These are phyloP conservation scores for Mandrillus leucophaeus DNA, from an alignment of 2,113 vertebrate species.

Conservation along the genomic window DNA sequence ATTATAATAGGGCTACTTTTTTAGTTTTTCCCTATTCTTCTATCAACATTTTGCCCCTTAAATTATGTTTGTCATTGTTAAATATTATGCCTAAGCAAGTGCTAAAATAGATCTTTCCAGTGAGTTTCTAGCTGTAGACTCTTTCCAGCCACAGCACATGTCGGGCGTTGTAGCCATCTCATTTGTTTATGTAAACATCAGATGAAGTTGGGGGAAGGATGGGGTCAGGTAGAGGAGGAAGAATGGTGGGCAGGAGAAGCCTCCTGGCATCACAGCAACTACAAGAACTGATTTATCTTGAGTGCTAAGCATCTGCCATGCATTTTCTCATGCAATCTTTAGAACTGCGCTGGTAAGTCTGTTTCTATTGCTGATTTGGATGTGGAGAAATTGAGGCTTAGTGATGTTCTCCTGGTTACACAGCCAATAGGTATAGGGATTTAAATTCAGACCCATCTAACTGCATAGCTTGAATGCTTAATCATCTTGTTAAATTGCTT, in stretches of 20 bases:
- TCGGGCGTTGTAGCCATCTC: neutral
- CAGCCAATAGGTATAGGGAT: neutral
- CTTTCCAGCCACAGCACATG: neutral
- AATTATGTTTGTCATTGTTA: neutral
- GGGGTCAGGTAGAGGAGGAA: neutral
- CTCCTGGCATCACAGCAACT: neutral
- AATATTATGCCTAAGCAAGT: neutral
- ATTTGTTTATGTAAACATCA: neutral
- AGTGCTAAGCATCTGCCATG: rapidly evolving
- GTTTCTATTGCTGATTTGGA: neutral
- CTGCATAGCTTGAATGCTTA: neutral
- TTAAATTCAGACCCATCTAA: neutral
- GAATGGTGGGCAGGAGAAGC: neutral
- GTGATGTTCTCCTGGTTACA: neutral
- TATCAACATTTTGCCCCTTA: neutral
- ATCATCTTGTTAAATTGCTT: conserved; percentile 8
- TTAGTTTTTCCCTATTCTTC: neutral
- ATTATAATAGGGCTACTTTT: neutral
- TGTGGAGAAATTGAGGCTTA: neutral
- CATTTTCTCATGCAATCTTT: neutral
- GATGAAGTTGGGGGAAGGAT: neutral
- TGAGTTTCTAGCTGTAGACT: neutral
- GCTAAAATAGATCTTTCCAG: neutral
- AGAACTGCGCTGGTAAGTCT: neutral
- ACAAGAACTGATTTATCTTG: neutral